Evolutionary conservation across 2,797 vertebrate genomes (phyloP), one percentile per base, ranked within the genome.

Genomic region (Siniperca undulata): DNA sequence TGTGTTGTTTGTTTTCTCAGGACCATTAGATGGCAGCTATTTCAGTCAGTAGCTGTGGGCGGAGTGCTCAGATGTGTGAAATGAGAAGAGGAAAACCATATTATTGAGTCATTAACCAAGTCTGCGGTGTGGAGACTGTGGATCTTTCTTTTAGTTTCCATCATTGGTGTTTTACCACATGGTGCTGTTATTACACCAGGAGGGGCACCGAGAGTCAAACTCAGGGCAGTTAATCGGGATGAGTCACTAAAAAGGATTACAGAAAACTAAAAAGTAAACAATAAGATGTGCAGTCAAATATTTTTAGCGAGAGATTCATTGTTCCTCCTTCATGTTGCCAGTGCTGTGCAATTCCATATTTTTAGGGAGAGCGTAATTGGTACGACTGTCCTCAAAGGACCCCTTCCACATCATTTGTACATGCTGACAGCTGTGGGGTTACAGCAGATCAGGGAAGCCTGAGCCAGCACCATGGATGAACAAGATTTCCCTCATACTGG

Each of bases 1-100:
- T 50, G 74, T 55, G 77, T 64, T 86, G 85, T 91, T 90, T 88
- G 90, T 90, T 90, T 90, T 86, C 70, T 91, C 72, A 13, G 91
- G 69, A 78, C 83, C 81, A 77, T 92, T 92, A 89, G 80, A 83
- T 48, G 55, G 86, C 87, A 81, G 91, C 87, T 91, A 91, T 92
- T 92, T 89, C 85, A 65, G 88, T 86, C 75, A 0, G 56, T 11
- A 7, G 81, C 77, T 86, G 91, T 93, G 86, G 88, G 89, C 50
- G 85, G 66, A 71, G 77, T 14, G 81, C 82, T 92, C 89, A 73
- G 34, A 91, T 76, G 88, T 91, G 92, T 93, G 89, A 92, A 91
- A 90, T 81, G 82, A 91, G 88, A 82, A 78, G 65, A 86, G 81
- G 70, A 77, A 83, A 85, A 85, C 53, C 83, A 78, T 87, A 73